Base-by-base conservation (phyloP, 2,888 invertebrate genomes). In the Zootermopsis nevadensis region DNA sequence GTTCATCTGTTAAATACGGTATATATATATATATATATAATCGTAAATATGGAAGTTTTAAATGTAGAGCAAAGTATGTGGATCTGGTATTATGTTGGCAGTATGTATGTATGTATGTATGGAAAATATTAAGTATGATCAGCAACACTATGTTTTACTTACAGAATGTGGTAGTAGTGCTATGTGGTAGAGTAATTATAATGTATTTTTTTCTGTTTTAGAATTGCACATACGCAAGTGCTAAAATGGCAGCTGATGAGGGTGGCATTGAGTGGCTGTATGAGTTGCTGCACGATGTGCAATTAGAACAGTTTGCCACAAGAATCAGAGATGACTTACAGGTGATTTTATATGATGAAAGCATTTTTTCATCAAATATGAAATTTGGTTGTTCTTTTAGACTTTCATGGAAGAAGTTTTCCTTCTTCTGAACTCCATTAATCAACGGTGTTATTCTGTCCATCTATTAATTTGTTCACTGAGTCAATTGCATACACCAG, bases 261-360 rank as follows among this genome's bases (percentile, higher is more conserved):
- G 92, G 92, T 84, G 93, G 93, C 60, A 93, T 94, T 27, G 96
- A 96, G 89, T 95, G 95, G 95, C 91, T 99, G 84, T 94, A 94
- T 88, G 96, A 97, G 87, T 91, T 99, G 83, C 90, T 99, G 86
- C 93, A 93, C 85, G 97, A 98, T 90, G 97, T 98, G 77, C 98
- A 99, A 90, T 91, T 99, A 84, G 95, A 95, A 86, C 97, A 98
- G 89, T 99, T 99, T 90, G 94, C 96, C 88, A 93, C 95, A 82
- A 93, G 96, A 85, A 95, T 99, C 83, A 92, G 97, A 85, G 98
- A 99, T 91, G 97, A 98, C 88, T 92, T 98, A 67, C 98, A 98
- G 91, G 95, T 96, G 89, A 48, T 48, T 48, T 48, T 3, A 48
- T 19, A 0, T 15, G 48, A 3, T 19, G 8, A 48, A 48, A 48